Conservation (phyloP, 2,888 invertebrate genomes). For the Cactoblastis cactorum region DNA sequence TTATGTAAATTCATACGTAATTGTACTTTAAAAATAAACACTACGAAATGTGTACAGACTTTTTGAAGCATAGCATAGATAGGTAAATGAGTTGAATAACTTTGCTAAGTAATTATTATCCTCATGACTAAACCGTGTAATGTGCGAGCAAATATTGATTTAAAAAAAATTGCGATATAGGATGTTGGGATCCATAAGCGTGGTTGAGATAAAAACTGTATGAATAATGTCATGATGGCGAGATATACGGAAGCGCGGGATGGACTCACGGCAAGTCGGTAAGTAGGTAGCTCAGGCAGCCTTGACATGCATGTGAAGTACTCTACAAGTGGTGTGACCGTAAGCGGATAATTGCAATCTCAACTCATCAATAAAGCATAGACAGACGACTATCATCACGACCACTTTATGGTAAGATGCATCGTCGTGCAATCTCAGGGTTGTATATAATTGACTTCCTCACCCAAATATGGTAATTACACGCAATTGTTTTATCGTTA, state of each 20-base stretch:
- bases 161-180: conserved; percentile 20
- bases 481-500: conserved; percentile 7
- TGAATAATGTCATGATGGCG: conserved; percentile 33
- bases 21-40: conserved; percentile 9
- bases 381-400: conserved; percentile 44
- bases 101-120: conserved; percentile 23
- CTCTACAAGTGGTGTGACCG: conserved; percentile 42
- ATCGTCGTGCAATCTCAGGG: conserved; percentile 51
- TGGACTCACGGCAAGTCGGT: conserved; percentile 22
- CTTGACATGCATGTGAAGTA: conserved; percentile 53
- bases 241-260: conserved; percentile 52
- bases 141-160: conserved; percentile 24
- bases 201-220: conserved; percentile 32
- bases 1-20: conserved; percentile 1
- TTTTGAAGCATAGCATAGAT: conserved; percentile 23
- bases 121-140: conserved; percentile 26
- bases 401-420: conserved; percentile 37
- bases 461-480: conserved; percentile 38
- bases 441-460: conserved; percentile 53
- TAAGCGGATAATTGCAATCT: conserved; percentile 50
- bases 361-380: conserved; percentile 48
- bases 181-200: conserved; percentile 26
- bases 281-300: conserved; percentile 29
- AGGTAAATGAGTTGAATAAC: conserved; percentile 14
- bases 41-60: conserved; percentile 11